A percentile compares a stretch with the other conserved stretches of the same genome.
Conservation (phyloP, 2,113 vertebrate genomes). For the Leucoraja erinaceus region DNA sequence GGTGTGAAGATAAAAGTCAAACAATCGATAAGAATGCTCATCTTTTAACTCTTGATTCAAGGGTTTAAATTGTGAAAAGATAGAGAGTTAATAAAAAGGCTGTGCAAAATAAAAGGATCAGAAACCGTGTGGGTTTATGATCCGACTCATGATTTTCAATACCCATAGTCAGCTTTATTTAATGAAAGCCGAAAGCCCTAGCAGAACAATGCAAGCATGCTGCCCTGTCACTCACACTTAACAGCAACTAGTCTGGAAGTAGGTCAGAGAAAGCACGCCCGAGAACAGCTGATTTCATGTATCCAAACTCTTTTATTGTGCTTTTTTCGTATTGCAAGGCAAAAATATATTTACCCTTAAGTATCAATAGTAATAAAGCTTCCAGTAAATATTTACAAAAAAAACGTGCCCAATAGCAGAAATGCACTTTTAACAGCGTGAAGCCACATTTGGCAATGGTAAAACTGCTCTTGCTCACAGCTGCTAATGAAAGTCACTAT, state of each 20-base stretch:
- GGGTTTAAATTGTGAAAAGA: neutral
- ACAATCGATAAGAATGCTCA: neutral
- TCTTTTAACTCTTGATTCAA: neutral
- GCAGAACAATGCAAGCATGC: neutral
- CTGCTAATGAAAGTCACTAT: neutral
- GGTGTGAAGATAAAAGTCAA: neutral
- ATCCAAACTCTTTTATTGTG: conserved; percentile 21
- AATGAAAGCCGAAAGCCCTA: neutral
- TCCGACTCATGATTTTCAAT: neutral
- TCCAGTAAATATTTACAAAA: neutral
- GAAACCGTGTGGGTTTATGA: neutral
- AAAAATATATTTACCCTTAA: neutral
- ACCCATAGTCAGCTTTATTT: neutral
- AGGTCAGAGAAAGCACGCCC: neutral
- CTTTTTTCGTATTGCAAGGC: neutral
- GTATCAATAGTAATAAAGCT: neutral
- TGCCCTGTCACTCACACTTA: neutral
- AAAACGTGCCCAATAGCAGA: neutral
- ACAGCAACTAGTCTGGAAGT: neutral
- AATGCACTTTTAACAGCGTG: neutral
- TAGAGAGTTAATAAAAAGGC: neutral
- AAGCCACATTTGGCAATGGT: neutral
- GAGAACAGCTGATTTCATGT: neutral
- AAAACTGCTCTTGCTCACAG: neutral
- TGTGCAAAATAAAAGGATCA: neutral